phyloP scores from a whole-genome alignment of 2,113 vertebrate genomes.

The Mionectes macconnelli region DNA sequence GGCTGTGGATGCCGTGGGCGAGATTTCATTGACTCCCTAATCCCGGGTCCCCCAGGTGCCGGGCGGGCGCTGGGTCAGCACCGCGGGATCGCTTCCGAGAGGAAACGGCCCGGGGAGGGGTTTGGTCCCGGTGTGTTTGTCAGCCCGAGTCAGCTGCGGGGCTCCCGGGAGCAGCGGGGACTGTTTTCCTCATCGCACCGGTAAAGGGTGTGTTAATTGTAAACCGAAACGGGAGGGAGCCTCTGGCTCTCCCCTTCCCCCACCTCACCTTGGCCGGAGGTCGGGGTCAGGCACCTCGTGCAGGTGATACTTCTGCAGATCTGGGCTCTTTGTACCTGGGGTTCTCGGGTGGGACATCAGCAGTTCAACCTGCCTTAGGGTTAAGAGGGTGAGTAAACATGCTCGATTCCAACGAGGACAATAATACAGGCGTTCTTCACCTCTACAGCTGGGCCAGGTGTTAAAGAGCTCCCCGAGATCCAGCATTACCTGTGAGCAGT shows the following conservation, averaged over 20 bases:
- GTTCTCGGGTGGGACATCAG: background rate
- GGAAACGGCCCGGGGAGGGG: background rate
- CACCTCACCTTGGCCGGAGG: background rate
- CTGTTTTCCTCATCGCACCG: background rate
- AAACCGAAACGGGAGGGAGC: background rate
- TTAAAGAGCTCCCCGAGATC: background rate
- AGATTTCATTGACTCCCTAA: background rate
- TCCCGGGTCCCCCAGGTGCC: background rate
- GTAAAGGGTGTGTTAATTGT: background rate
- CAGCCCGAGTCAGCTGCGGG: background rate
- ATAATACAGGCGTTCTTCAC: background rate
- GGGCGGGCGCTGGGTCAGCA: background rate
- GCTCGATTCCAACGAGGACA: background rate
- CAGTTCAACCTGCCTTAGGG: background rate
- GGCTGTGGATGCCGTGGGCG: background rate
- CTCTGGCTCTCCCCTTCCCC: background rate
- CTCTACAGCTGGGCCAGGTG: fast-evolving
- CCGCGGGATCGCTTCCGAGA: background rate
- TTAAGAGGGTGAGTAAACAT: fast-evolving
- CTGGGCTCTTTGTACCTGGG: background rate
- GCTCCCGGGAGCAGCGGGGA: background rate
- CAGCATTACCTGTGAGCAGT: background rate
- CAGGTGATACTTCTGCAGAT: background rate
- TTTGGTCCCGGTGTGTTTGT: background rate
- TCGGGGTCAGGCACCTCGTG: background rate